phyloP scores from a whole-genome alignment of 2,797 vertebrate species.

The Emys orbicularis region DNA sequence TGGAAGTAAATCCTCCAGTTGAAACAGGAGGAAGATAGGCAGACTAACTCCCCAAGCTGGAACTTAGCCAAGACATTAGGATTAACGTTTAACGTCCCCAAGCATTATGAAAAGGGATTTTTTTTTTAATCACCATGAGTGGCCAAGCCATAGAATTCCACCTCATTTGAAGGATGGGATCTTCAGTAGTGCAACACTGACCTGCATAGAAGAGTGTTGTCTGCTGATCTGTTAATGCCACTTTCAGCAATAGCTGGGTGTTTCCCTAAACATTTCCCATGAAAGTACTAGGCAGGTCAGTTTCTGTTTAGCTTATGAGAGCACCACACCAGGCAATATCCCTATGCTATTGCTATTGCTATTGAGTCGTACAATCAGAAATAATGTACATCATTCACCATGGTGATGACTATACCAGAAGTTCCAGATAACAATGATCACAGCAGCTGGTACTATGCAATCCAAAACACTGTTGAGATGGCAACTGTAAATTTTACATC shows the following conservation, averaged over 20 bases:
- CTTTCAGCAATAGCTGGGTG: background rate
- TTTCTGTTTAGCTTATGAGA: background rate
- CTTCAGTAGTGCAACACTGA: background rate
- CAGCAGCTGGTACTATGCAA: background rate
- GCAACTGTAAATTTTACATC: background rate
- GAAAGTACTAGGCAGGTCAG: background rate
- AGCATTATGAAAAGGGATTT: background rate
- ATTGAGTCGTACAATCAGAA: background rate
- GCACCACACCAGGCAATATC: background rate
- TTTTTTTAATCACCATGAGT: background rate
- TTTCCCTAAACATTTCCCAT: background rate
- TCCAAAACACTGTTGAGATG: background rate
- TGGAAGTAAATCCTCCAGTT: background rate
- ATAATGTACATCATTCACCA: background rate
- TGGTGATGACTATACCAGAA: background rate
- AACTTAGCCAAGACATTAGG: background rate
- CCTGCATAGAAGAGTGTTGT: background rate
- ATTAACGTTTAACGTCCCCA: background rate
- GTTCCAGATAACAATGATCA: background rate
- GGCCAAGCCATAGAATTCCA: background rate
- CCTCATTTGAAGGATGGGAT: background rate
- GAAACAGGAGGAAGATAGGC: background rate
- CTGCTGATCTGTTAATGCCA: background rate
- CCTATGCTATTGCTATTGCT: background rate
- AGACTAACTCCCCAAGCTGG: background rate